Evolutionary conservation across 2,113 vertebrate genomes (phyloP).

Genomic region (Salvelinus sp.): DNA sequence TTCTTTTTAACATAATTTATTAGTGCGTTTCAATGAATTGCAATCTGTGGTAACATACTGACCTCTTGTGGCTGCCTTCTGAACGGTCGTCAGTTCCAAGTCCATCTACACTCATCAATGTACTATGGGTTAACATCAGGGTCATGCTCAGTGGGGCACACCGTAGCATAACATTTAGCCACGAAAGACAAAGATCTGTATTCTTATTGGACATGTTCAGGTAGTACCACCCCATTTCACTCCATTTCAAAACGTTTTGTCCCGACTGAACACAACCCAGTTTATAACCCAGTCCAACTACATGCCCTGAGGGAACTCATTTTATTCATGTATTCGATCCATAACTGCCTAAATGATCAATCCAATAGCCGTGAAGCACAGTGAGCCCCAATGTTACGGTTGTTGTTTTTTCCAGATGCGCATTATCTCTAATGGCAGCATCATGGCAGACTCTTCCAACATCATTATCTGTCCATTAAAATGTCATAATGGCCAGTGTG

Average conservation of each 20-base stretch:
- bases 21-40: neutral
- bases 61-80: slow-evolving; percentile 29
- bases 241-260: too few relatives aligned
- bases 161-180: too few relatives aligned
- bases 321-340: neutral
- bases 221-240: too few relatives aligned
- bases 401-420: neutral
- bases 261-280: too few relatives aligned
- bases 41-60: slow-evolving; percentile 16
- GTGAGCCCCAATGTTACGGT: neutral
- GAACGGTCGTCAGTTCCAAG: neutral
- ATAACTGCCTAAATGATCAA: neutral
- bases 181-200: too few relatives aligned
- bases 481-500: neutral
- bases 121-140: neutral
- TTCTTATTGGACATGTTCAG: too few relatives aligned
- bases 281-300: neutral
- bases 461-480: neutral
- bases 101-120: neutral
- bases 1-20: neutral
- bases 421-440: neutral
- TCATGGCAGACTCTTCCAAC: slow-evolving; percentile 3
- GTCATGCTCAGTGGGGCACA: neutral
- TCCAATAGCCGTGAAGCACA: neutral
- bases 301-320: neutral